These are phyloP conservation scores for Zeus faber DNA, from an alignment of 2,113 vertebrate species.

Conservation along the genomic window DNA sequence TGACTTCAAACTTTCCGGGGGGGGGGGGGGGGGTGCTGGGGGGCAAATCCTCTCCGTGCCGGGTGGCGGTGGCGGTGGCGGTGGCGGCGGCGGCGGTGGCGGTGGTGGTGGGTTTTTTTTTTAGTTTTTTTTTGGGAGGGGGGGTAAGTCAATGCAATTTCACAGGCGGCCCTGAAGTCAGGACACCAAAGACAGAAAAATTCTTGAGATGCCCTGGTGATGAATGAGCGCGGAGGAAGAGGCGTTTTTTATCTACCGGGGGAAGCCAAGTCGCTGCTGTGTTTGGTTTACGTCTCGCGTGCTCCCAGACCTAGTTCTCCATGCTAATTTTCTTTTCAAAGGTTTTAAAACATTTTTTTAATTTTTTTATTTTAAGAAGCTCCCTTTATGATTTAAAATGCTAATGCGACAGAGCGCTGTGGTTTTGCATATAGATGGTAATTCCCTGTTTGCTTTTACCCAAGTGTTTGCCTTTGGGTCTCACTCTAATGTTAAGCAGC, in stretches of 20 bases:
- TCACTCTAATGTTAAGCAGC: neutral
- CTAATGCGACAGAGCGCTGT: neutral
- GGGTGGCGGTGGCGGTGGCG: no score
- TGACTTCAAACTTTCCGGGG: constrained; percentile 9
- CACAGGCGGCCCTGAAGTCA: constrained; percentile 10
- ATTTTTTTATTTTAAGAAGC: no score
- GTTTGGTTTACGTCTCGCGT: neutral
- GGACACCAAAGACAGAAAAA: constrained; percentile 11
- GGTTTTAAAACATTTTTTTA: constrained; percentile 5
- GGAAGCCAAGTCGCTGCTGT: neutral
- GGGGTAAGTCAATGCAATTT: constrained; percentile 8
- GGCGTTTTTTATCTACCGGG: neutral
- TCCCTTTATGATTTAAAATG: neutral
- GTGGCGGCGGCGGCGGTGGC: no score
- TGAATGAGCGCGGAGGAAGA: neutral
- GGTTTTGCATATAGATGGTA: neutral
- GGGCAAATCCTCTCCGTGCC: no score
- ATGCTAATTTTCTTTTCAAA: neutral
- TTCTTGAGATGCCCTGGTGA: neutral
- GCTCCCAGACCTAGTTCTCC: neutral
- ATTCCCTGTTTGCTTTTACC: neutral
- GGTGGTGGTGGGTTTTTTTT: no score
- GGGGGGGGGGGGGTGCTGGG: no score
- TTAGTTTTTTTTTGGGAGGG: neutral
- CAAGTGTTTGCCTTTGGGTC: neutral